Percentiles rank a stretch among this genome's conserved stretches.
Conservation (phyloP, 2,888 invertebrate genomes). For the Actias luna region DNA sequence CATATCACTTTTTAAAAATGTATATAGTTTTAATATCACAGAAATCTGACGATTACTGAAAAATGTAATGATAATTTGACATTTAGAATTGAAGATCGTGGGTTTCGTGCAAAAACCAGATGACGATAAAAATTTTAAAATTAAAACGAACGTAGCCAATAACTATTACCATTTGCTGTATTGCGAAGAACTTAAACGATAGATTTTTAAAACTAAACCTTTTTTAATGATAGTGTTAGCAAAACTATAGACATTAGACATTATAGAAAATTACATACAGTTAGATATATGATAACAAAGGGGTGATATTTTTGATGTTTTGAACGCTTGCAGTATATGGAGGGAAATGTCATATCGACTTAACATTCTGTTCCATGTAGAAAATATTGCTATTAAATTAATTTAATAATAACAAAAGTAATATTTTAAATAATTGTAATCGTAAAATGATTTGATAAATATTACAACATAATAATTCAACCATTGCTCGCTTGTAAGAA, state of each 20-base stretch:
- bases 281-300: too few relatives aligned
- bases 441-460: neutral
- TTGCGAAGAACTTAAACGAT: neutral
- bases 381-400: neutral
- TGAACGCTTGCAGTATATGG: neutral
- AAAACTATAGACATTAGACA: too few relatives aligned
- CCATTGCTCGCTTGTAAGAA: too few relatives aligned
- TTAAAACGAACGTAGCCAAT: too few relatives aligned
- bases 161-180: too few relatives aligned
- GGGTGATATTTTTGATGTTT: neutral
- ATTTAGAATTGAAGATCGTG: neutral
- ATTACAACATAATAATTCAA: neutral
- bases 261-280: too few relatives aligned
- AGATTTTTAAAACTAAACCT: too few relatives aligned
- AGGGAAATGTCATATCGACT: slow-evolving; percentile 6
- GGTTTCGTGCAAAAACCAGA: neutral
- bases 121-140: too few relatives aligned
- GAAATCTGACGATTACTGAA: neutral
- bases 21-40: neutral
- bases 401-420: neutral
- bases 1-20: neutral
- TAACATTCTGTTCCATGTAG: neutral
- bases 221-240: too few relatives aligned
- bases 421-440: neutral
- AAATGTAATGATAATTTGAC: neutral